Base-by-base conservation (phyloP, 2,888 invertebrate genomes). In the Petrophora chlorosata region DNA sequence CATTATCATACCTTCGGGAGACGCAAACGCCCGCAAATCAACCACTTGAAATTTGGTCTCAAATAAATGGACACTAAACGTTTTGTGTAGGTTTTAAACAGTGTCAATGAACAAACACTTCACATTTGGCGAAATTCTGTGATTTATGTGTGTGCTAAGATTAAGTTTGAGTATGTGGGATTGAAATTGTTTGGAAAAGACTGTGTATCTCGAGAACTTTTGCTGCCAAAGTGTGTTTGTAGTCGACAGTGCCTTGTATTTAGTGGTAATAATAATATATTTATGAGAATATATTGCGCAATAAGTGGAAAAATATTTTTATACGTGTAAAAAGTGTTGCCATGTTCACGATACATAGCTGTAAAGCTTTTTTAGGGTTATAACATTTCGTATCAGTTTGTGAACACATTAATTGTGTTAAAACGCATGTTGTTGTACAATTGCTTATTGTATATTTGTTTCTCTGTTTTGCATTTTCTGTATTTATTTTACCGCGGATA, bases 1-100 rank as follows among this genome's bases (percentile, higher is more conserved):
- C 64, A 93, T 95, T 64, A 93, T 95, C 72, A 95, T 94, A 60
- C 92, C 92, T 35, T 82, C 92, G 44, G 82, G 71, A 43, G 83
- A 83, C 39, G 78, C 61, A 26, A 82, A 75, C 51, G 61, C 67
- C 44, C 80, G 77, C 56, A 87, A 87, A 62, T 80, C 88, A 47
- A 87, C 85, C 64, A 89, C 90, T 78, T 90, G 90, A 90, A 80
- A 82, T 62, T 56, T 53, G 61, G 63, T 69, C 56, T 65, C 57
- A 61, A 55, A 62, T 53, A 50, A 57, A 71, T 65, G 73, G 76
- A 81, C 45, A 56, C 74, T 72, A 72, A 79, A 73, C 69, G 74
- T 73, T 79, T 75, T 75, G 76, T 79, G 73, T 81, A 72, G 73
- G 74, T 51, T 54, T 52, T 42, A 60, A 42, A 74, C 67, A 72